These are phyloP conservation scores for Emmelina monodactyla DNA, from an alignment of 2,888 invertebrate genomes.

Conservation along the genomic window DNA sequence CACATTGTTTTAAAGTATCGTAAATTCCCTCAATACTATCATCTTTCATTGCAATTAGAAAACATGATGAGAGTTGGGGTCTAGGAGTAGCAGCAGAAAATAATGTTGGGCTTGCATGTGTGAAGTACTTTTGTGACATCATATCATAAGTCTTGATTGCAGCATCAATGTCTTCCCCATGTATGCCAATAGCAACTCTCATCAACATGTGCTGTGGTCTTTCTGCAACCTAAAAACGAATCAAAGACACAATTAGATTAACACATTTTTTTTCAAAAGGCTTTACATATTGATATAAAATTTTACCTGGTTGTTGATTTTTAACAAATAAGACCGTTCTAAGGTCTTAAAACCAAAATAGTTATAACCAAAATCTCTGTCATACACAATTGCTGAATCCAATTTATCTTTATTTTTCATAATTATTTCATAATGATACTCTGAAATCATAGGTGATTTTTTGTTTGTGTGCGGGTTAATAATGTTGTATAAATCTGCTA, in stretches of 20 bases:
- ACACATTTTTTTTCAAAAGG: too few relatives aligned
- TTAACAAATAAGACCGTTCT: conserved; percentile 93
- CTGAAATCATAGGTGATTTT: conserved; percentile 85
- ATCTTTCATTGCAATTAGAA: conserved; percentile 90
- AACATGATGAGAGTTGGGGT: conserved; percentile 96
- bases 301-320: conserved; percentile 85
- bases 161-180: conserved; percentile 89
- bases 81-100: conserved; percentile 92
- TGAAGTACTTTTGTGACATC: conserved; percentile 94
- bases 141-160: conserved; percentile 96
- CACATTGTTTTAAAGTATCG: conserved; percentile 90
- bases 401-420: conserved; percentile 86
- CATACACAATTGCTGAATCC: conserved; percentile 96
- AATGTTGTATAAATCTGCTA: conserved; percentile 83
- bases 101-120: conserved; percentile 97
- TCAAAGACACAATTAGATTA: too few relatives aligned
- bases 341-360: conserved; percentile 99
- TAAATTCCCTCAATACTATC: conserved; percentile 97
- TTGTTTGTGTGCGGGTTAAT: conserved; percentile 76
- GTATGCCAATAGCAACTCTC: conserved; percentile 96
- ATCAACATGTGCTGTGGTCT: conserved; percentile 99
- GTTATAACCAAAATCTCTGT: conserved; percentile 95
- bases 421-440: conserved; percentile 81
- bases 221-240: conserved; percentile 75
- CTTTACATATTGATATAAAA: too few relatives aligned